Base-by-base conservation (phyloP, 2,113 vertebrate genomes). In the Nerophis lumbriciformis region DNA sequence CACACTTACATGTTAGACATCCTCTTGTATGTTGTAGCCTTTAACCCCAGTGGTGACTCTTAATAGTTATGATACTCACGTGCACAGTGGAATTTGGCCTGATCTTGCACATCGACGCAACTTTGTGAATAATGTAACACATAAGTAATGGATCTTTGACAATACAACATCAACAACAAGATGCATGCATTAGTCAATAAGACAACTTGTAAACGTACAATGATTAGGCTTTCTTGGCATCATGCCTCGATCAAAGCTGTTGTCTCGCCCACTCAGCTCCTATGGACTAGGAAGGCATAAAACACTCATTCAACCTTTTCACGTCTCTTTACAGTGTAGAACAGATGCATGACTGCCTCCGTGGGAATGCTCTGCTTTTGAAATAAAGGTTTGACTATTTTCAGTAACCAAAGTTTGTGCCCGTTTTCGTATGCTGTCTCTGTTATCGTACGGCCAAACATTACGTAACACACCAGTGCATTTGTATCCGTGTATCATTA, bases 211-310 rank as follows among this genome's bases (percentile, higher is more conserved):
- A 47, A 62, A 89, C 90, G 86, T 88, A 93, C 86, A 91, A 91
- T 65, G 59, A 67, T 54, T 90, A 19, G 44, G 83, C 86, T 61
- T 78, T 93, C 51, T 47, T 61, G 2, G 75, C 72, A 8, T 66
- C 78, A 7, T 55, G 68, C 75, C 91, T 88, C 8, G 44, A 49
- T 69, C 86, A 84, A 55, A 78, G 85, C 53, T 92, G 91, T 69
- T 80, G 90, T 82, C 80, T 88, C 68, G 84, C 87, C 90, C 92
- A 92, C 49, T 91, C 84, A 13, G 69, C 73, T 59, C 89, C 83
- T 49, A 88, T 12, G 71, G 86, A 72, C 90, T 94, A 58, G 14
- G 58, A 73, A 8, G 42, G 39, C 55, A 10, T 16, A 56, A 19
- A 6, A 53, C 6, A 13, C 28, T 8, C 6, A 28, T 28, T 14